These are phyloP conservation scores for Brachyistius frenatus DNA, from an alignment of 2,113 vertebrate genomes.

Conservation along the genomic window DNA sequence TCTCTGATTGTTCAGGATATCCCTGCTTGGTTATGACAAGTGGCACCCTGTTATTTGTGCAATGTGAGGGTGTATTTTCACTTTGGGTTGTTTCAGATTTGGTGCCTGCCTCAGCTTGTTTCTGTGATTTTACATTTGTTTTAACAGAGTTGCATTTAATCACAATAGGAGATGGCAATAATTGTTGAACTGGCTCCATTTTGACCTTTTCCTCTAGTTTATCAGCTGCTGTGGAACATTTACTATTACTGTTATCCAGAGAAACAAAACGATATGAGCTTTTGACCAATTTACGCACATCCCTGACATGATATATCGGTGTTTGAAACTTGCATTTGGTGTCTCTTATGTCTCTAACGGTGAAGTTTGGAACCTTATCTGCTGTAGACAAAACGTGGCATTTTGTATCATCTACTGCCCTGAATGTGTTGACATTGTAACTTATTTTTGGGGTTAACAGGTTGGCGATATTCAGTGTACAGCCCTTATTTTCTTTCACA, in stretches of 20 bases:
- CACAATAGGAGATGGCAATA: slow-evolving; percentile 88
- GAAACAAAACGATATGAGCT: slow-evolving; percentile 90
- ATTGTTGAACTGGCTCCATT: slow-evolving; percentile 77
- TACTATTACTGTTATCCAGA: slow-evolving; percentile 85
- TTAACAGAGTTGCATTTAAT: slow-evolving; percentile 95
- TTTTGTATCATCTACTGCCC: slow-evolving; percentile 78
- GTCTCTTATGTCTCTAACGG: slow-evolving; percentile 92
- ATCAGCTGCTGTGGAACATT: slow-evolving; percentile 75
- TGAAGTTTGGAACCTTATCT: slow-evolving; percentile 92
- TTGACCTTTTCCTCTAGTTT: slow-evolving; percentile 80
- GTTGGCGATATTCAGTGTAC: slow-evolving; percentile 90
- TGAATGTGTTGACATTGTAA: slow-evolving; percentile 71
- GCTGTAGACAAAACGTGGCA: slow-evolving; percentile 70
- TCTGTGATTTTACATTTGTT: slow-evolving; percentile 70
- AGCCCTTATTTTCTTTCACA: slow-evolving; percentile 87
- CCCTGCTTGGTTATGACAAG: slow-evolving; percentile 82
- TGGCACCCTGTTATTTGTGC: slow-evolving; percentile 81
- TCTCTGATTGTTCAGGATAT: slow-evolving; percentile 81
- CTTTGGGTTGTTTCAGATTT: slow-evolving; percentile 76
- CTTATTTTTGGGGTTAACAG: slow-evolving; percentile 91
- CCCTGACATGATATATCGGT: slow-evolving; percentile 94
- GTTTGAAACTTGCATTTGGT: slow-evolving; percentile 89
- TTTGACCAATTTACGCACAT: slow-evolving; percentile 96
- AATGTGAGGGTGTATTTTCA: slow-evolving; percentile 80
- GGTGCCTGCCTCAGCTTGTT: slow-evolving; percentile 31